Evolutionary conservation across 2,797 vertebrate species (phyloP).

Genomic region (Eospalax fontanierii): DNA sequence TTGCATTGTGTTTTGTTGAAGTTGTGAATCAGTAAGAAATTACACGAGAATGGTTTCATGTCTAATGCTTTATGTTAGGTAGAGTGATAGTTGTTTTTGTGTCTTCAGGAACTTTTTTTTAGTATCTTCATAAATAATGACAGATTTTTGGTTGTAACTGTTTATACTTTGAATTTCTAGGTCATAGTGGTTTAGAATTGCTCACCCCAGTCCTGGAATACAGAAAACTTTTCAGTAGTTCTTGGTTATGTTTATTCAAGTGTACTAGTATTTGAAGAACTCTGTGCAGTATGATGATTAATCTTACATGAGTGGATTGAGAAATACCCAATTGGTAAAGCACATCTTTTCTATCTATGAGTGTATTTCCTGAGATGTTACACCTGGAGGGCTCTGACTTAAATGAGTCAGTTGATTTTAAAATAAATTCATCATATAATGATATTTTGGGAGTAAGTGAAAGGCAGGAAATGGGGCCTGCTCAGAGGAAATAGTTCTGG

Average conservation of each 20-base stretch:
- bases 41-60: not conserved
- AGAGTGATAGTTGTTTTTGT: not conserved
- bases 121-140: not conserved
- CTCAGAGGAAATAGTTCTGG: not conserved
- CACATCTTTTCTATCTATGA: not conserved
- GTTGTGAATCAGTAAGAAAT: conserved; percentile 15
- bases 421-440: not conserved
- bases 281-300: not conserved
- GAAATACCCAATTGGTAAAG: not conserved
- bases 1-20: not conserved
- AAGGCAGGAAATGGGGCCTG: not conserved
- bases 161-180: conserved; percentile 56
- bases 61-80: not conserved
- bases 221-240: not conserved
- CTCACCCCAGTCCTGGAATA: not conserved
- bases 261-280: not conserved
- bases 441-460: not conserved
- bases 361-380: not conserved
- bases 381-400: not conserved
- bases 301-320: not conserved
- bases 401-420: not conserved
- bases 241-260: not conserved
- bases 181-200: not conserved
- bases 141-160: not conserved
- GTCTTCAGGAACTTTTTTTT: not conserved